phyloP scores from a whole-genome alignment of 2,797 vertebrate species.

The Phataginus tricuspis region DNA sequence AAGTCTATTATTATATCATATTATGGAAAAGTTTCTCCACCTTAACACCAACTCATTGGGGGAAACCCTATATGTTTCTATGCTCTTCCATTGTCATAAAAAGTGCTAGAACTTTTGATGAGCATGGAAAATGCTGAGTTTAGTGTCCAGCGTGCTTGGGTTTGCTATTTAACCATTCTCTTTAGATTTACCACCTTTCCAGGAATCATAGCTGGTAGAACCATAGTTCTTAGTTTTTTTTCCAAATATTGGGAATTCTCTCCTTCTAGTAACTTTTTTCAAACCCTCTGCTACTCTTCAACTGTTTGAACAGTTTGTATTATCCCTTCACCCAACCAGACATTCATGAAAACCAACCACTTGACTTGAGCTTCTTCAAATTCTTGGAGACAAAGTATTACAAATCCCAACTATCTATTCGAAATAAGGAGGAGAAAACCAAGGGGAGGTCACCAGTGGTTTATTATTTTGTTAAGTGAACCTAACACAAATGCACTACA shows the following conservation, averaged over 20 bases:
- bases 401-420: neutral
- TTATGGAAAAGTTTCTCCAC: neutral
- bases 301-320: rapidly evolving
- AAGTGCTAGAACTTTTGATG: neutral
- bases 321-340: neutral
- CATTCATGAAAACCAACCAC: neutral
- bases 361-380: neutral
- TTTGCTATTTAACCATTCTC: neutral
- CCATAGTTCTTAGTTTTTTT: neutral
- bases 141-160: rapidly evolving
- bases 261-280: neutral
- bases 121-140: neutral
- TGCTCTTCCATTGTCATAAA: neutral
- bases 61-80: neutral
- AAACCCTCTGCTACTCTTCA: neutral
- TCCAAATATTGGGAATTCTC: neutral
- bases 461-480: neutral
- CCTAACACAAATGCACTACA: neutral
- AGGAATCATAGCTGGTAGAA: neutral
- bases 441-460: neutral
- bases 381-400: neutral
- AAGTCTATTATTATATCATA: neutral
- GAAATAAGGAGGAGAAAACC: neutral
- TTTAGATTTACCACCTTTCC: neutral
- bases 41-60: neutral